Base-by-base conservation (phyloP, 2,113 vertebrate species). In the Phycodurus eques region DNA sequence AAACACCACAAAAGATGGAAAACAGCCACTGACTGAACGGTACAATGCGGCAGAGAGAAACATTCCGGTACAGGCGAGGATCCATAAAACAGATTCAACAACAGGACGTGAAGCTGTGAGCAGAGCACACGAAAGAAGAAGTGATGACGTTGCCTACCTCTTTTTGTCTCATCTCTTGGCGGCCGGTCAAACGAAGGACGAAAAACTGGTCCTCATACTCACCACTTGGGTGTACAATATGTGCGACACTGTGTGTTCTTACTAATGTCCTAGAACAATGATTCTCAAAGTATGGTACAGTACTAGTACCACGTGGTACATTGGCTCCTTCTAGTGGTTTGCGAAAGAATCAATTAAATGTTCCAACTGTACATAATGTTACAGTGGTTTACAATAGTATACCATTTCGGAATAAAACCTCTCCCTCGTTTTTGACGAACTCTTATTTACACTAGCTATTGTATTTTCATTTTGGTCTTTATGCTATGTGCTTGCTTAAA, bases 111-210 rank as follows among this genome's bases (percentile, higher is more conserved):
- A 87, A 81, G 82, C 75, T 83, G 84, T 72, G 77, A 83, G 80
- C 12, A 1, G 64, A 46, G n/a, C 60, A 80, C 43, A 73, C 39
- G 74, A 63, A 76, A 87, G 71, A 86, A 49, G 76, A 0, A 88
- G 44, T 31, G 22, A 82, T 81, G 67, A 15, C 14, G 33, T 81
- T 75, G 89, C 90, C 88, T 91, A 92, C 89, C 87, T 92, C 87
- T 42, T 71, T 85, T 56, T 72, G 83, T 83, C 79, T 80, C 80
- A 78, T 84, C 85, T 82, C 74, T 80, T 74, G 84, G 80, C 74
- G 73, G 83, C 89, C 86, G 83, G 89, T 71, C 82, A 80, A 83
- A 83, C 76, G 71, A 79, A 87, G 70, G 68, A 80, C 71, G 57
- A 43, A 72, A 35, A 68, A 73, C 72, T 49, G 80, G 73, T 90